Evolutionary conservation across 2,888 invertebrate species (phyloP), one percentile per base, ranked within the genome.

Genomic region (Rhagium mordax): DNA sequence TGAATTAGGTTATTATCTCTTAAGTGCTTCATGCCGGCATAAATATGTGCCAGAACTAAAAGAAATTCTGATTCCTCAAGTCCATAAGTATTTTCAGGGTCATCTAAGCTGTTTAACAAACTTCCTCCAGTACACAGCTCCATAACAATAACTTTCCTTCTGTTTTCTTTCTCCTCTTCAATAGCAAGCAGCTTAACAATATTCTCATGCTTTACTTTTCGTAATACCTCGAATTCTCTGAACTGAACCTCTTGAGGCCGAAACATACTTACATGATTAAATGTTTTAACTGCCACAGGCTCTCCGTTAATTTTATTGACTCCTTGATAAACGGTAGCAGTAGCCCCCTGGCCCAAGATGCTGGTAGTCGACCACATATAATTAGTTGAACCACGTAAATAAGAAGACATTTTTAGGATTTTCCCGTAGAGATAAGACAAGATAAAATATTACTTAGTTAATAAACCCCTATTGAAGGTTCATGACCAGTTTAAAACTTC

Each of bases 301-400:
- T 98, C 98, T 0, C 98, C 98, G 83, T 96, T 97, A 82, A 95
- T 95, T 89, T 98, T 98, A 86, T 98, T 96, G 3, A 98, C 96
- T 0, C 98, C 98, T 87, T 93, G 95, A 87, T 96, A 98, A 1
- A 98, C 98, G 13, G 97, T 96, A 16, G 98, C 98, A 0, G 98
- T 98, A 0, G 98, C 98, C 6, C 98, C 98, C 89, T 98, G 98
- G 0, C 98, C 98, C 70, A 98, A 90, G 8, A 97, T 96, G 88
- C 96, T 96, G 7, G 96, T 96, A 3, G 96, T 96, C 84, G 97
- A 98, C 98, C 98, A 98, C 27, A 98, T 96, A 88, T 97, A 98
- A 88, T 96, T 98, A 59, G 94, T 91, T 0, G 98, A 97, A n/a
- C 97, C 97, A 79, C 97, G 90, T 78, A 98, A 87, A 87, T 96